Conservation (phyloP, 2,797 vertebrate species). For the Girardinus metallicus region DNA sequence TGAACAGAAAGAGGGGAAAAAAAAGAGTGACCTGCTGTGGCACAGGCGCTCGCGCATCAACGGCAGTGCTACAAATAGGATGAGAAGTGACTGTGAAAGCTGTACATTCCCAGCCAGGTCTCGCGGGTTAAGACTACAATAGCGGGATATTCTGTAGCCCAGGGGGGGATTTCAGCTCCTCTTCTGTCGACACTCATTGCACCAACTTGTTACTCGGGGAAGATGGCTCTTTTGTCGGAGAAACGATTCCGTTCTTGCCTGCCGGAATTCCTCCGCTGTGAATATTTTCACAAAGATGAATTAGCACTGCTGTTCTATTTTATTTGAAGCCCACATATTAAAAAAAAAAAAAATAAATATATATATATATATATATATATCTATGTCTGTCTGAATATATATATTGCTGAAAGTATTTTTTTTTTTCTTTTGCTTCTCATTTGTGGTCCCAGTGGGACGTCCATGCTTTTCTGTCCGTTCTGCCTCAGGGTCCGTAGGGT, state of each 20-base stretch:
- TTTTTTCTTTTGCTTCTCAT: background rate
- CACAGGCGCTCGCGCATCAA: slow-evolving; percentile 80
- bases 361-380: background rate
- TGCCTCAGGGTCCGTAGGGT: slow-evolving; percentile 69
- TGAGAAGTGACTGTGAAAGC: slow-evolving; percentile 88
- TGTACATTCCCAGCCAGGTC: slow-evolving; percentile 88
- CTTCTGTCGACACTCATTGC: slow-evolving; percentile 85
- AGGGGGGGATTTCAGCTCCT: slow-evolving; percentile 81
- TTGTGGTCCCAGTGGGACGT: background rate
- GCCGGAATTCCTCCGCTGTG: slow-evolving; percentile 75
- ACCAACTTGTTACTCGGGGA: slow-evolving; percentile 85
- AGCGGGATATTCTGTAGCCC: slow-evolving; percentile 87
- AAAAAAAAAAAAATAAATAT: background rate
- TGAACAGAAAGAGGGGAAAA: slow-evolving; percentile 46
- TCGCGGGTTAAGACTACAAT: slow-evolving; percentile 89
- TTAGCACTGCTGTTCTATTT: slow-evolving; percentile 65
- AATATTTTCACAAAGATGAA: slow-evolving; percentile 82
- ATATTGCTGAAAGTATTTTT: background rate
- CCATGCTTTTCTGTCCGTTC: slow-evolving; percentile 20
- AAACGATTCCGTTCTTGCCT: slow-evolving; percentile 66
- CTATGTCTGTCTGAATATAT: too few relatives aligned
- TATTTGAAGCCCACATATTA: background rate
- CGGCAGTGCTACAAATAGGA: slow-evolving; percentile 88
- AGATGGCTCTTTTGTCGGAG: slow-evolving; percentile 84
- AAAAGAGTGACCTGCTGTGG: slow-evolving; percentile 79